Evolutionary conservation across 2,113 vertebrate genomes (phyloP), one percentile per base, ranked within the genome.

Genomic region (Gallinago media): DNA sequence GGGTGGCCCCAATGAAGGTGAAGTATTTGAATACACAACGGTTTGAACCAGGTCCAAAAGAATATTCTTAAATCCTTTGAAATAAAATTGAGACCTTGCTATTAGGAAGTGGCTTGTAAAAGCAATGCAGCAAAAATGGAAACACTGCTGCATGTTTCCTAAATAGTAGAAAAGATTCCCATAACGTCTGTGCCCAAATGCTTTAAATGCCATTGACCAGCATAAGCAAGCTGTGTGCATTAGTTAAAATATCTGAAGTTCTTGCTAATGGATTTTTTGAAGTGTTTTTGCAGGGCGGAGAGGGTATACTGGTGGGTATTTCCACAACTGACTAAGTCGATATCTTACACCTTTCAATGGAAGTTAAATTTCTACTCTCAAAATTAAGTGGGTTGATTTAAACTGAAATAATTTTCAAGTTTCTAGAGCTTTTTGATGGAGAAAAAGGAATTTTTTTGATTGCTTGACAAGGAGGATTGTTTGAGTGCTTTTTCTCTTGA

Each of bases 231-330:
- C 59, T 91, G 32, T 1, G 0, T 61, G 66, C 36, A 11, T 86
- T 70, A 54, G 56, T 52, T 81, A 54, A 88, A 88, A 34, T 63
- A 88, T 19, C 65, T n/a, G 4, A 89, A 85, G 29, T 44, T 94
- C 85, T 85, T 93, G 47, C 38, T 75, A 75, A 85, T 85, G 46
- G 29, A 54, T 54, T 85, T 89, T 62, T 70, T 8, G 46, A 70
- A 50, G 52, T 50, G 27, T 3, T 76, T 81, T 81, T 62, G 21
- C 0, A 2, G 10, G 6, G 3, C 21, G 0, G 5, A 4, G 2
- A 15, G 11, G 40, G 40, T 42, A 42, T 42, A 25, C 21, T 54
- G 7, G 27, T 77, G 11, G 46, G 2, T 89, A 40, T 89, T 89
- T 72, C 52, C 23, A 18, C 32, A 80, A 32, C 26, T 52, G 9